Evolutionary conservation across 35 echinoderm and acorn worm species (phyloP).

Genomic region (Lytechinus pictus): DNA sequence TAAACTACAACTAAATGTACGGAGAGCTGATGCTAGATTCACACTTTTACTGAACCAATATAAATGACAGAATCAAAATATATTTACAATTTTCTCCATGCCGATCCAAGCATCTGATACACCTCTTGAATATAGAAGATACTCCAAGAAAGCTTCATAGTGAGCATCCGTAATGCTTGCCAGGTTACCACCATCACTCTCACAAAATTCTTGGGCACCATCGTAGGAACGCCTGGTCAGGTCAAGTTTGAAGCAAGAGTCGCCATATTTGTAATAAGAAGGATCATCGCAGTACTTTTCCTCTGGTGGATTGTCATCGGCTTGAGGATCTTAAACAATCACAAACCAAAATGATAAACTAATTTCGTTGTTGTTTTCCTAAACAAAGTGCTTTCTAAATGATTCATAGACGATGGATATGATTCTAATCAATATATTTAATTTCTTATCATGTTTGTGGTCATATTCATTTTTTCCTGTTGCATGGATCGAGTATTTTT

Average conservation of each 20-base stretch:
- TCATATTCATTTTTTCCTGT: too few relatives aligned
- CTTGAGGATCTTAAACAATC: constrained; percentile 43
- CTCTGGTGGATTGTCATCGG: neutral
- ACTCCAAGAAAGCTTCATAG: constrained; percentile 84
- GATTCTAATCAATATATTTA: too few relatives aligned
- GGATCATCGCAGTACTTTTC: constrained; percentile 44
- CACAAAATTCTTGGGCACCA: constrained; percentile 55
- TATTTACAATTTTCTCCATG: constrained; percentile 65
- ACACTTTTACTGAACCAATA: neutral
- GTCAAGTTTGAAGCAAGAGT: constrained; percentile 76
- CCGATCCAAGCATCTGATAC: constrained; percentile 80
- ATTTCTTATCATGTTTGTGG: too few relatives aligned
- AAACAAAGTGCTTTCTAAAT: too few relatives aligned
- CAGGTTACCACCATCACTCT: constrained; percentile 61
- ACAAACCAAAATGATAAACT: neutral
- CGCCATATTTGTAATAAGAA: constrained; percentile 67
- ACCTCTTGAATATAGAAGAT: constrained; percentile 54
- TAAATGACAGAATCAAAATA: neutral
- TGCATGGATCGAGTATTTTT: too few relatives aligned
- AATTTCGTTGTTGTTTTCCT: too few relatives aligned
- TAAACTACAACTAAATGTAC: neutral
- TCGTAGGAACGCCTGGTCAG: constrained; percentile 30
- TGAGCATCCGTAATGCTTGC: constrained; percentile 72
- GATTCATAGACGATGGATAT: too few relatives aligned
- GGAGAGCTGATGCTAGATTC: neutral